Evolutionary conservation across 2,113 vertebrate species (phyloP), one percentile per base, ranked within the genome.

Genomic region (Macquaria australasica): DNA sequence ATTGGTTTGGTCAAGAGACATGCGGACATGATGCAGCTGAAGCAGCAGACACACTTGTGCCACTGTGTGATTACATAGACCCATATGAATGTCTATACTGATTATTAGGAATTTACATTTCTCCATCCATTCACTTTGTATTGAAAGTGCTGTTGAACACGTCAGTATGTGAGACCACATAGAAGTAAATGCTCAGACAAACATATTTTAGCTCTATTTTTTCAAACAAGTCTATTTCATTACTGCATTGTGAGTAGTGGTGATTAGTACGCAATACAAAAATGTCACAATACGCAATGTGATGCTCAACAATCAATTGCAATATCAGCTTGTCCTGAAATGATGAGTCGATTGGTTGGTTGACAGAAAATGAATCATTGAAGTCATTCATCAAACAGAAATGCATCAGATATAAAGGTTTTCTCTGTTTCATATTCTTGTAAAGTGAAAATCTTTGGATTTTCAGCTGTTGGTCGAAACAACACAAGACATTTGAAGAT

Each of bases 1-100:
- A 39, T 50, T n/a, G 60, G 75, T 73, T 25, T 31, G 20, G 56
- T 82, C 18, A 70, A 2, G 41, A 55, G 45, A 50, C 74, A 6
- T 28, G 41, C 43, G 2, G 51, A 64, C 66, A 39, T 53, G 37
- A 79, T 37, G 51, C 48, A 41, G 39, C 6, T 31, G 43, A 51
- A 69, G 58, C 66, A 77, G n/a, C 37, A 37, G 20, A n/a, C 45
- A 64, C 56, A 48, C 12, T 6, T 45, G 58, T 73, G 67, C 8
- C 73, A 39, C 43, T 23, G 20, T 20, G 16, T 45, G 62, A 45
- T 28, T 1, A 55, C 72, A 75, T 8, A 10, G 8, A 12, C 18
- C 50, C 45, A n/a, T 45, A 18, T 31, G 48, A 48, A 51, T 63
- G 23, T 70, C 31, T 50, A 11, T 2, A 34, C 12, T 53, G 8